Evolutionary conservation across 2,113 vertebrate species (phyloP).

Genomic region (Pelodiscus sinensis): DNA sequence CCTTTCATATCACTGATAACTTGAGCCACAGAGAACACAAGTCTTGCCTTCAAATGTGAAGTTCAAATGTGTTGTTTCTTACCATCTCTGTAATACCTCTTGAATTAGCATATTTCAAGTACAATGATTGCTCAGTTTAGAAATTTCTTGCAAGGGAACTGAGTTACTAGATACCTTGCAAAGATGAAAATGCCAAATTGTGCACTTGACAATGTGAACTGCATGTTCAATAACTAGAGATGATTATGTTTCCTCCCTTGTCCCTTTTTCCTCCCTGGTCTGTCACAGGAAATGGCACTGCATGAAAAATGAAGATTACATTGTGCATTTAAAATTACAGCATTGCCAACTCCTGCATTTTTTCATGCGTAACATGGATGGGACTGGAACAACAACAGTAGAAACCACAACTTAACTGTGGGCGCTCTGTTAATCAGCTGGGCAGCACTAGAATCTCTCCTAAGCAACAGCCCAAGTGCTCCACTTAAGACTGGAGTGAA

Average conservation of each 20-base stretch:
- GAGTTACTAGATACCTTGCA: not conserved
- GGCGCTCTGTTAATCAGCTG: no score
- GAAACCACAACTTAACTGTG: no score
- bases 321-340: not conserved
- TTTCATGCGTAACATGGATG: not conserved
- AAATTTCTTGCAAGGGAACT: not conserved
- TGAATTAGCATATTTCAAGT: not conserved
- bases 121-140: not conserved
- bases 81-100: not conserved
- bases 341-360: not conserved
- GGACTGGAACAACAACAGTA: no score
- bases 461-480: no score
- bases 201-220: not conserved
- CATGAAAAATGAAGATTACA: not conserved
- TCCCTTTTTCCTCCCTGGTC: not conserved
- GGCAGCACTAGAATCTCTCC: no score
- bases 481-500: not conserved
- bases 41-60: not conserved
- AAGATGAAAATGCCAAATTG: not conserved
- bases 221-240: not conserved
- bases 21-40: not conserved
- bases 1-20: not conserved
- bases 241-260: not conserved
- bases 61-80: not conserved
- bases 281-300: not conserved